A percentile compares a stretch with the other conserved stretches of the same genome.
Evolutionary conservation across 2,888 invertebrate species (phyloP).

Genomic region (Brachylomia viminalis): DNA sequence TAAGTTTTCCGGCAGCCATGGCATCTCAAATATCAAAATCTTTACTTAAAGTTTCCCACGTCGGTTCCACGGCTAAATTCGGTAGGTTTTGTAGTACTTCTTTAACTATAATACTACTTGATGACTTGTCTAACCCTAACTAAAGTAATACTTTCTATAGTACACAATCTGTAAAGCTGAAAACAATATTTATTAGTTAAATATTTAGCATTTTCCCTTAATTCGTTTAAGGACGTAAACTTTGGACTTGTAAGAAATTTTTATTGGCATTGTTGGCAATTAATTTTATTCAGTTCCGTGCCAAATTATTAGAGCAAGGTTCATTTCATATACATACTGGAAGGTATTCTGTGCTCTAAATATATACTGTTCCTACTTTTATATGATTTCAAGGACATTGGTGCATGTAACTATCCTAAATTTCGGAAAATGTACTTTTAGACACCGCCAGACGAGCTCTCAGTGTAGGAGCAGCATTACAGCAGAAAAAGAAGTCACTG

Average conservation of each 20-base stretch:
- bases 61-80: slow-evolving; percentile 84
- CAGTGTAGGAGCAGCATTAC: slow-evolving; percentile 87
- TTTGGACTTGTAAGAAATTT: slow-evolving; percentile 76
- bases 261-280: slow-evolving; percentile 77
- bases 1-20: slow-evolving; percentile 75
- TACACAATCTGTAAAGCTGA: not conserved
- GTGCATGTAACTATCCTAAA: not conserved
- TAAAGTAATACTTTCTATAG: not conserved
- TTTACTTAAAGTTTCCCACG: slow-evolving; percentile 81
- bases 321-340: slow-evolving; percentile 43
- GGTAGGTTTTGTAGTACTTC: slow-evolving; percentile 74
- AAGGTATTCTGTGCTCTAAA: slow-evolving; percentile 33
- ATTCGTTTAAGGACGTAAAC: slow-evolving; percentile 71
- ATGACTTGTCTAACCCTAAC: not conserved
- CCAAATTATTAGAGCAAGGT: slow-evolving; percentile 68
- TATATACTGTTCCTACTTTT: slow-evolving; percentile 15
- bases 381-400: slow-evolving; percentile 15
- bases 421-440: slow-evolving; percentile 66
- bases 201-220: slow-evolving; percentile 22
- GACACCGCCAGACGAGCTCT: slow-evolving; percentile 88
- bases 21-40: slow-evolving; percentile 88
- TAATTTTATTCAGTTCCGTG: slow-evolving; percentile 68
- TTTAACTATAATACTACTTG: slow-evolving; percentile 5
- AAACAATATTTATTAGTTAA: not conserved
- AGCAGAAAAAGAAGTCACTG: slow-evolving; percentile 89